Percentiles rank a stretch among this genome's conserved stretches.
Evolutionary conservation across 2,797 vertebrate species (phyloP).

Genomic region (Notamacropus eugenii): DNA sequence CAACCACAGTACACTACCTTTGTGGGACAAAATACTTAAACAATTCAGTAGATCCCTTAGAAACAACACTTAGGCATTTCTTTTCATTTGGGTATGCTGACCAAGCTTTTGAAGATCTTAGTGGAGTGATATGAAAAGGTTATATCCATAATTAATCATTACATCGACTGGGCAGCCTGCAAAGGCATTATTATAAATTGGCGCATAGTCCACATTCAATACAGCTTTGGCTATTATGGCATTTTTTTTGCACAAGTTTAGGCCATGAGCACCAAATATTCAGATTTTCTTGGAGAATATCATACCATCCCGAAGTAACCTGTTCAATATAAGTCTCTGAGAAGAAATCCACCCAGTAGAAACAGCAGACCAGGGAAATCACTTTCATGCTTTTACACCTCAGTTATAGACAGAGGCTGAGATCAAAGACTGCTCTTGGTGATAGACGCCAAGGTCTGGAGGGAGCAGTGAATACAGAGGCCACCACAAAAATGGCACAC

Average conservation of each 20-base stretch:
- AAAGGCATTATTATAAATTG: background rate
- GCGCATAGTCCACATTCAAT: background rate
- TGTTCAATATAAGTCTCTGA: background rate
- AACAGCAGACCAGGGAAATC: background rate
- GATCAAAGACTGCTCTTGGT: background rate
- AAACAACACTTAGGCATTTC: slow-evolving; percentile 44
- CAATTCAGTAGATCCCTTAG: slow-evolving; percentile 37
- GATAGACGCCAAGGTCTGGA: slow-evolving; percentile 28
- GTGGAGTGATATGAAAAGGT: background rate
- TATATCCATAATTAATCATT: slow-evolving; percentile 45
- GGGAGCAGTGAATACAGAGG: slow-evolving; percentile 47
- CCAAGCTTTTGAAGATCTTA: slow-evolving; percentile 54
- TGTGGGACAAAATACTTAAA: background rate
- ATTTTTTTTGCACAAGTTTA: background rate
- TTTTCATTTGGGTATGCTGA: slow-evolving; percentile 47
- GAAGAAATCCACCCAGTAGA: background rate
- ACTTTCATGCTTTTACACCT: background rate
- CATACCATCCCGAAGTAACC: background rate
- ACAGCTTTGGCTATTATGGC: background rate
- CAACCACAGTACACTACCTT: background rate
- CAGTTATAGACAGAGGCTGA: slow-evolving; percentile 14
- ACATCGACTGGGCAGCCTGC: background rate
- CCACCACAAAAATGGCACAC: slow-evolving; percentile 2
- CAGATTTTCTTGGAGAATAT: background rate
- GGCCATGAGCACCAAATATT: background rate